Base-by-base conservation (phyloP, 2,113 vertebrate species). In the Amazona guildingii region DNA sequence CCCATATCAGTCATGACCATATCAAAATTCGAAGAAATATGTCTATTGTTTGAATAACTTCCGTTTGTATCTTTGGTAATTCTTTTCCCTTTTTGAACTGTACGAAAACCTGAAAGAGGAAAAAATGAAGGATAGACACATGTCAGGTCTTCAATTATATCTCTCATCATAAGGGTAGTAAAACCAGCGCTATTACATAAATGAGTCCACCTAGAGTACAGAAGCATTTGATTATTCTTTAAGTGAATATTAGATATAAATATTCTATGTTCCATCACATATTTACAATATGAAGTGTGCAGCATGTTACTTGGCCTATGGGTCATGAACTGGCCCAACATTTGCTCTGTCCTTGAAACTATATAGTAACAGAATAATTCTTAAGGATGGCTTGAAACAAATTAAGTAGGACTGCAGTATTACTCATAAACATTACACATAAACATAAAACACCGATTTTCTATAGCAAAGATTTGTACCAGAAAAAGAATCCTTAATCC, bases 401-500 rank as follows among this genome's bases (percentile, higher is more conserved):
- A 68, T 48, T 64, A 43, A 90, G 37, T 17, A 64, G 16, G 79
- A 7, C 15, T 44, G 35, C 21, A 48, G 17, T 29, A 70, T 35
- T 72, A 72, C 27, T 85, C 15, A 27, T n/a, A n/a, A n/a, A n/a
- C n/a, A n/a, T n/a, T n/a, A n/a, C 48, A 69, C 27, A 84, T 49
- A 73, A 83, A 76, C 24, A 41, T 49, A 63, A 82, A 90, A 63
- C 15, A 69, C 7, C 18, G 5, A 48, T 13, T 9, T 54, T 72
- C 29, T 76, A 37, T 79, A 72, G 72, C 13, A 51, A 68, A 55
- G 29, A 96, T 66, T 72, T 86, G 77, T 17, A 91, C 48, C 41
- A 79, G 62, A 83, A 88, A 83, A 95, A 72, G 39, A 81, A 73
- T 35, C 19, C 39, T 91, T 92, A 91, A 89, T 79, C 79, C 78